Evolutionary conservation across 2,797 vertebrate genomes (phyloP).

Genomic region (Xenops minutus): DNA sequence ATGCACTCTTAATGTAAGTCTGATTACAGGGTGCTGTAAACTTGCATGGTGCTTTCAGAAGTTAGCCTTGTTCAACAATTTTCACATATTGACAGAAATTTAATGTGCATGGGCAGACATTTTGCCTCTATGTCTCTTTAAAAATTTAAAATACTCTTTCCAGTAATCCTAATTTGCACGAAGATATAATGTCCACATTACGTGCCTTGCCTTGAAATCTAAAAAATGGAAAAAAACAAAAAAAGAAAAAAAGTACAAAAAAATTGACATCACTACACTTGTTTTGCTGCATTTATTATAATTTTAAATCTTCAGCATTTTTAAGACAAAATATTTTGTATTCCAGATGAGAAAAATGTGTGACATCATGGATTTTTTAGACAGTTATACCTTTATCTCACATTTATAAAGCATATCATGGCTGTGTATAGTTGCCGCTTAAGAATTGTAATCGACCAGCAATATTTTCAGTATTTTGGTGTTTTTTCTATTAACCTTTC

Average conservation of each 20-base stretch:
- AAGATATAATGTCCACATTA: constrained; percentile 99
- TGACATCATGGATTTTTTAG: constrained; percentile 98
- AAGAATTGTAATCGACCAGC: constrained; percentile 98
- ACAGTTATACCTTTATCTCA: constrained; percentile 98
- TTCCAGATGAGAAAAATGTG: constrained; percentile 90
- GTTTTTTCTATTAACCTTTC: constrained; percentile 93
- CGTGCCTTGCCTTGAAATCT: constrained; percentile 99
- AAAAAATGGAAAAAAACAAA: constrained; percentile 77
- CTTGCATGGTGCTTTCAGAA: constrained; percentile 87
- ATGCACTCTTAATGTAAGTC: constrained; percentile 80
- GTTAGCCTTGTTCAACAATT: constrained; percentile 81
- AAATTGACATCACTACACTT: constrained; percentile 96
- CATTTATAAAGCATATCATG: constrained; percentile 99
- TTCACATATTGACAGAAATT: constrained; percentile 83
- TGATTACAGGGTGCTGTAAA: constrained; percentile 80
- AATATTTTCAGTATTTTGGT: constrained; percentile 96
- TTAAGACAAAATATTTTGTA: constrained; percentile 99
- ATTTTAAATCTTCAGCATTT: constrained; percentile 99
- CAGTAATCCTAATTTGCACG: constrained; percentile 99
- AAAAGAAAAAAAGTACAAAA: constrained; percentile 24
- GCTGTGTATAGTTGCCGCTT: constrained; percentile 99
- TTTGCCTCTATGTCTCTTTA: constrained; percentile 90
- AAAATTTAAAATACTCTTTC: constrained; percentile 88
- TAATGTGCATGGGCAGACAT: constrained; percentile 87
- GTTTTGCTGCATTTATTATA: constrained; percentile 99